A percentile compares a stretch with the other conserved stretches of the same genome.
Conservation (phyloP, 2,888 invertebrate species). For the Pollenia labialis region DNA sequence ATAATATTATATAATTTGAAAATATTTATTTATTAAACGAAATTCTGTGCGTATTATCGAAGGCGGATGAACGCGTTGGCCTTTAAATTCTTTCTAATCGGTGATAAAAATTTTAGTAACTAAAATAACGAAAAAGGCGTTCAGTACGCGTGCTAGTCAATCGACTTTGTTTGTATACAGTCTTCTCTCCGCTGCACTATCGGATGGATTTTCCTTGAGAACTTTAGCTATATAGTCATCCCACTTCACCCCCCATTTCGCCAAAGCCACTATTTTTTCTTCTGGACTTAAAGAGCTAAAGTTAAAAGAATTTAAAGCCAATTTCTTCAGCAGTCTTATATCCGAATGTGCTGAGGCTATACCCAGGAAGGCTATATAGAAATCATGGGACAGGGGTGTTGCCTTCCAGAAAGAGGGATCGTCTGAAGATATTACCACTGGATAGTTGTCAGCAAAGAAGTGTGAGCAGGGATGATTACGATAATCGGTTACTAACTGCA, state of each 20-base stretch:
- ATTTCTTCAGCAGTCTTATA: conserved; percentile 88
- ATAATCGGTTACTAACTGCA: conserved; percentile 88
- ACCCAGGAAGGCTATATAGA: conserved; percentile 91
- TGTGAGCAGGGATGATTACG: conserved; percentile 90
- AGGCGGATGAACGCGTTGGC: conserved; percentile 3
- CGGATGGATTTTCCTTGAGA: conserved; percentile 65
- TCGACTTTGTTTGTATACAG: conserved; percentile 75
- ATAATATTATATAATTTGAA: background rate
- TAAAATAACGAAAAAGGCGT: conserved; percentile 71
- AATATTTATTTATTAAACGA: background rate
- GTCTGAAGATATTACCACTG: conserved; percentile 91
- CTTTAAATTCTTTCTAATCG: background rate
- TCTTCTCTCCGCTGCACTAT: conserved; percentile 48
- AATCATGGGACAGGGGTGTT: conserved; percentile 89
- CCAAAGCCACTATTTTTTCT: conserved; percentile 85
- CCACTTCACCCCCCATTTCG: conserved; percentile 86
- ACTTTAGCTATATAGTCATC: conserved; percentile 85
- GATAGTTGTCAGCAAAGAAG: conserved; percentile 88
- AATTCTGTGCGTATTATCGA: background rate
- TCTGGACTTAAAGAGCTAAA: conserved; percentile 87
- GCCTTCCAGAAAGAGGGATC: conserved; percentile 92
- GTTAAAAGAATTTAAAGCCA: conserved; percentile 89
- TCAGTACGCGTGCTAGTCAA: conserved; percentile 81
- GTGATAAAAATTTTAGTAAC: background rate
- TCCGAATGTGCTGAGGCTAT: conserved; percentile 89